These are phyloP conservation scores for Apolygus lucorum DNA, from an alignment of 1,140 invertebrate genomes.

Conservation along the genomic window DNA sequence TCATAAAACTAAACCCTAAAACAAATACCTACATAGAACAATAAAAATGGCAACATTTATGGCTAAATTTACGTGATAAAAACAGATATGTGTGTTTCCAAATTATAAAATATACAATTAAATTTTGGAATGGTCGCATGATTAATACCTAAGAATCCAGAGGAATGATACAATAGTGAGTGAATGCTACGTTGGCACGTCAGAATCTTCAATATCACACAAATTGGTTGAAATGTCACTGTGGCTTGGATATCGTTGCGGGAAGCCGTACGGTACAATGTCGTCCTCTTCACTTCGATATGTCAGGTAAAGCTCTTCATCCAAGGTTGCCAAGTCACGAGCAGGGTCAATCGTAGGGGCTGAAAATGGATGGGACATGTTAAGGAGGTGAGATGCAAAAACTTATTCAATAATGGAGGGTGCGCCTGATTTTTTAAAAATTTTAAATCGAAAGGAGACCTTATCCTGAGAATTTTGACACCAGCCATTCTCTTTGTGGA, in stretches of 20 bases:
- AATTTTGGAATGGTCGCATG: neutral
- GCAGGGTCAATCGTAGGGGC: slow-evolving; percentile 48
- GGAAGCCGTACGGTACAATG: slow-evolving; percentile 56
- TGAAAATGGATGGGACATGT: too few species aligned
- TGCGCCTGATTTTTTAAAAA: too few species aligned
- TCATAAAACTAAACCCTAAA: neutral
- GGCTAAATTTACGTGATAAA: neutral
- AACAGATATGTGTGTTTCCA: neutral
- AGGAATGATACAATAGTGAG: neutral
- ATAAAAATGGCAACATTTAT: neutral
- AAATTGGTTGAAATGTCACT: slow-evolving; percentile 79
- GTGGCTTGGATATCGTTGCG: slow-evolving; percentile 46
- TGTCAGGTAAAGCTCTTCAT: slow-evolving; percentile 72
- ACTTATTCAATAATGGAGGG: too few species aligned
- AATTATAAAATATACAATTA: neutral
- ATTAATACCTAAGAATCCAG: neutral
- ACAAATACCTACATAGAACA: neutral
- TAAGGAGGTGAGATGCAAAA: too few species aligned
- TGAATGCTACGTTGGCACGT: slow-evolving; percentile 38
- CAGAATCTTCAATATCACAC: slow-evolving; percentile 89
- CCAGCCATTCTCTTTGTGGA: too few species aligned
- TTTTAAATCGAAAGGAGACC: too few species aligned
- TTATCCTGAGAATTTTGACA: too few species aligned
- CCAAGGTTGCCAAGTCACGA: slow-evolving; percentile 55
- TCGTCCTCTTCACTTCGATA: slow-evolving; percentile 60